Percentiles rank a stretch among this genome's conserved stretches.
phyloP scores from a whole-genome alignment of 2,888 invertebrate species.

The Eilema griseolum region DNA sequence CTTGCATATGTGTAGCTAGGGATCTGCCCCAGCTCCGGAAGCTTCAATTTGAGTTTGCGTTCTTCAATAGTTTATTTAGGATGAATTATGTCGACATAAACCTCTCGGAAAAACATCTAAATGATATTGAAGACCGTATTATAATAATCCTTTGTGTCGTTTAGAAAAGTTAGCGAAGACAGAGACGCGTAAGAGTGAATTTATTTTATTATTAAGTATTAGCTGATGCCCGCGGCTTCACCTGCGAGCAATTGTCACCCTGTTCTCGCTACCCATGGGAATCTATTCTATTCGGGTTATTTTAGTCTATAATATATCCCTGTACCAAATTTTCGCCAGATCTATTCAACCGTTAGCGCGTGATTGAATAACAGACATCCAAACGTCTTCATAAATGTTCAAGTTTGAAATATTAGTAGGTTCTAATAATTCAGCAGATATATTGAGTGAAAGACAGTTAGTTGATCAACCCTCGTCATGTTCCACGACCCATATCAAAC shows the following conservation, averaged over 20 bases:
- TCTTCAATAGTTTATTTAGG: not conserved
- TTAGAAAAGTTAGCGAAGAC: not conserved
- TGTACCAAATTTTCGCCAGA: too few species aligned
- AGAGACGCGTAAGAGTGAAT: not conserved
- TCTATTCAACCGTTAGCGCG: too few species aligned
- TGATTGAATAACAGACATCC: too few species aligned
- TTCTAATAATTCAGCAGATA: not conserved
- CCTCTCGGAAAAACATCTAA: not conserved
- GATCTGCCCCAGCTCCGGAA: not conserved
- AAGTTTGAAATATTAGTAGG: too few species aligned
- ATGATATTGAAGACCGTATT: not conserved
- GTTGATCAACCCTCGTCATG: conserved; percentile 12
- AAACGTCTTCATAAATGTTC: too few species aligned
- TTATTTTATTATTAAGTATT: not conserved
- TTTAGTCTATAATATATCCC: too few species aligned
- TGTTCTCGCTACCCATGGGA: too few species aligned
- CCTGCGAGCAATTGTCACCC: too few species aligned
- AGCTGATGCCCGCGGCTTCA: too few species aligned
- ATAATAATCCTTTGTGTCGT: not conserved
- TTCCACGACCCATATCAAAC: conserved; percentile 10
- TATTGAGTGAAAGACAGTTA: conserved; percentile 4
- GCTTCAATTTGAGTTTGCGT: not conserved
- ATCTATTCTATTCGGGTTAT: too few species aligned
- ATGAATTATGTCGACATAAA: not conserved
- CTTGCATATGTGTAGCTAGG: not conserved